Evolutionary conservation across 2,888 invertebrate genomes (phyloP), one percentile per base, ranked within the genome.

Genomic region (Anodontia alba): DNA sequence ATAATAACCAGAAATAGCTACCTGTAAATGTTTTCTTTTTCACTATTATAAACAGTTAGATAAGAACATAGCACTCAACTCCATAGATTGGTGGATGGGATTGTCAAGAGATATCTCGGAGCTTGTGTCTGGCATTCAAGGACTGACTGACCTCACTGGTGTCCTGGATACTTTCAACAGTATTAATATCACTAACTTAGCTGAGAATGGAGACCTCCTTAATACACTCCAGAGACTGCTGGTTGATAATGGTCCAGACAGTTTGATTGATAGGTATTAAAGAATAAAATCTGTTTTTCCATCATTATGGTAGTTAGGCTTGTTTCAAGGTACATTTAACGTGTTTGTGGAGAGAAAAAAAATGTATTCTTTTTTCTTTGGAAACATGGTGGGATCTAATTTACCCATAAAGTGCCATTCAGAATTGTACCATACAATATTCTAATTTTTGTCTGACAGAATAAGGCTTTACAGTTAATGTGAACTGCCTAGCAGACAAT

Each of bases 191-290:
- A 43, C 67, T 17, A 83, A 76, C 31, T 49, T 86, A 12, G 72
- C 69, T 26, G 26, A 80, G 7, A 57, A 76, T 72, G 43, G 62
- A 31, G 78, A 85, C n/a, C 31, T 88, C 0, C 69, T 90, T 36
- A 68, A 76, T 0, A 81, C 86, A 12, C 8, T 90, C 7, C 89
- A 91, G 80, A 73, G 75, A 31, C 76, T 90, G 26, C 70, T 91
- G 31, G 76, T 81, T n/a, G 86, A 88, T 69, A 87, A 83, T 43
- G 86, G 86, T 33, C 90, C 90, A n/a, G 90, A 90, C 31, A 82
- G 75, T 10, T 31, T 91, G 0, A 83, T 88, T 51, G 68, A 81
- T 66, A 90, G 86, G 91, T 91, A 81, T 8, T 38, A n/a, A n/a
- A n/a, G n/a, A n/a, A n/a, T n/a, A n/a, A n/a, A n/a, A n/a, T 26